Evolutionary conservation across 2,113 vertebrate species (phyloP).

Genomic region (Oceanites oceanicus): DNA sequence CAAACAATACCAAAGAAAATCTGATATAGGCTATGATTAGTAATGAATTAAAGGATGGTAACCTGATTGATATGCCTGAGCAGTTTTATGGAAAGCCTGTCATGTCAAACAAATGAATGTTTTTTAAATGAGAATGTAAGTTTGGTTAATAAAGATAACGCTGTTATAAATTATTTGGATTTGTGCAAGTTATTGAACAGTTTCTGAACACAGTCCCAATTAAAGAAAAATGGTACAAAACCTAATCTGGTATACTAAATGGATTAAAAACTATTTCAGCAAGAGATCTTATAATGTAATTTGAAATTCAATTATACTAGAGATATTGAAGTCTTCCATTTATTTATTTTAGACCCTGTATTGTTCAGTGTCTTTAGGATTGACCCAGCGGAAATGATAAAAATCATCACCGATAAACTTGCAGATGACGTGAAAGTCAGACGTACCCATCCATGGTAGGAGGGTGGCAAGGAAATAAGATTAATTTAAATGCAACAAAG

Average conservation of each 20-base stretch:
- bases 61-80: conserved; percentile 41
- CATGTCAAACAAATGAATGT: conserved; percentile 45
- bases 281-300: conserved; percentile 34
- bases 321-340: conserved; percentile 23
- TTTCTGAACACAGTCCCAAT: conserved; percentile 42
- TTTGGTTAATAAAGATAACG: conserved; percentile 62
- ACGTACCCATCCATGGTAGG: background rate
- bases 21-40: conserved; percentile 30
- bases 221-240: conserved; percentile 46
- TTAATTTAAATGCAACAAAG: background rate
- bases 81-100: conserved; percentile 51
- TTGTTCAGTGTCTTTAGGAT: conserved; percentile 12
- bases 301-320: conserved; percentile 47
- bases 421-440: background rate
- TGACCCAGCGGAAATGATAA: conserved; percentile 56
- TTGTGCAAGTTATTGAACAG: conserved; percentile 58
- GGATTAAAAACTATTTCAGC: conserved; percentile 59
- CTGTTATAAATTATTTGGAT: conserved; percentile 57
- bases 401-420: conserved; percentile 9
- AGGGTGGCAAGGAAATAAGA: background rate
- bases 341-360: conserved; percentile 25
- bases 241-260: conserved; percentile 45
- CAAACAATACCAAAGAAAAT: conserved; percentile 25
- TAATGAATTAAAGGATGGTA: conserved; percentile 41
- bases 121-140: conserved; percentile 49